A percentile compares a stretch with the other conserved stretches of the same genome.
Evolutionary conservation across 1,140 invertebrate genomes (phyloP).

Genomic region (Leptinotarsa texana): DNA sequence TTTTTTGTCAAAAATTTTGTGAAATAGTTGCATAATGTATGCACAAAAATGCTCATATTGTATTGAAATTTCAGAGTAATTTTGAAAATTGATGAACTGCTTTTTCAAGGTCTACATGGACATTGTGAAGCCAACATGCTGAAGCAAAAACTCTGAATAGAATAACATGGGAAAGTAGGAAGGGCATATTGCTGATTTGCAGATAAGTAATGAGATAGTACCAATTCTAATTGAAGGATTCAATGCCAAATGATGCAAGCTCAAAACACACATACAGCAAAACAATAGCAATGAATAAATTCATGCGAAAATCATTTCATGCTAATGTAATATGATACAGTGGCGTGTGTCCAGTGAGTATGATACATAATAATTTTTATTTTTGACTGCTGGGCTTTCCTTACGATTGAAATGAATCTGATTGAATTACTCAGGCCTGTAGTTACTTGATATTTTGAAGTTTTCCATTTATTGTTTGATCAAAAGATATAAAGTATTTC

Average conservation of each 20-base stretch:
- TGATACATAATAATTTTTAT: too few species aligned
- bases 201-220: conserved; percentile 42
- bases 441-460: too few species aligned
- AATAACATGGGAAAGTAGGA: conserved; percentile 38
- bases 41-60: too few species aligned
- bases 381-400: too few species aligned
- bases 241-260: conserved; percentile 52
- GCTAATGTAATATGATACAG: conserved; percentile 40
- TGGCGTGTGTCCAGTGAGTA: conserved; percentile 33
- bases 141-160: conserved; percentile 12
- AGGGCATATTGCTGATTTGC: conserved; percentile 43
- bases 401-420: too few species aligned
- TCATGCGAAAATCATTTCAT: conserved; percentile 42
- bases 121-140: background rate
- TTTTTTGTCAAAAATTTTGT: too few species aligned
- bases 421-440: too few species aligned
- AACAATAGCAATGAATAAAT: conserved; percentile 36
- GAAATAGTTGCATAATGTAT: too few species aligned
- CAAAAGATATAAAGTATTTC: too few species aligned
- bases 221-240: conserved; percentile 43
- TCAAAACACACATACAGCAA: conserved; percentile 25
- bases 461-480: too few species aligned
- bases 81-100: background rate
- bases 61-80: too few species aligned
- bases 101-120: background rate